Evolutionary conservation across 1,140 invertebrate species (phyloP).

Genomic region (Lerema accius): DNA sequence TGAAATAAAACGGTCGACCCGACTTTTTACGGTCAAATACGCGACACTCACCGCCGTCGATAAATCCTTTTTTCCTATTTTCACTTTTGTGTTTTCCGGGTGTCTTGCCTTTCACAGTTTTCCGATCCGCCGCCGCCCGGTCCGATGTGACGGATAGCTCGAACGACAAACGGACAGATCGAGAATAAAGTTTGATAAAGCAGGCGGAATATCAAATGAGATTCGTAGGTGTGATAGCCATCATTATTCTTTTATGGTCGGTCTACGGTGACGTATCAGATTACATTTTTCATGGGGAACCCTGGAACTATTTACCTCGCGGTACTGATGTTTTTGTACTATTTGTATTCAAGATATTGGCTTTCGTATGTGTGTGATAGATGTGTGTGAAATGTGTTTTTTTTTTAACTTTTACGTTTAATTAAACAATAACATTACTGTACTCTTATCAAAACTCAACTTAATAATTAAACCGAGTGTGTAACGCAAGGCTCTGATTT

Average conservation of each 20-base stretch:
- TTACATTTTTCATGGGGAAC: constrained; percentile 68
- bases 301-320: constrained; percentile 58
- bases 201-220: constrained; percentile 61
- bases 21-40: constrained; percentile 29
- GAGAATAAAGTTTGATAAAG: constrained; percentile 64
- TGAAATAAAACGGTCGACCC: constrained; percentile 30
- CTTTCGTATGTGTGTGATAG: no score
- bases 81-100: constrained; percentile 33
- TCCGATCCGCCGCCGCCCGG: constrained; percentile 39
- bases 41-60: constrained; percentile 20
- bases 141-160: constrained; percentile 27
- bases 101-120: constrained; percentile 44
- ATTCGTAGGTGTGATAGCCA: constrained; percentile 48
- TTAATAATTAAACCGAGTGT: no score
- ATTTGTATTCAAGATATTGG: no score
- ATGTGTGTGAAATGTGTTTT: no score
- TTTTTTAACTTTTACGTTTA: no score
- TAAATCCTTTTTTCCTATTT: constrained; percentile 39
- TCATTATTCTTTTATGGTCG: constrained; percentile 58
- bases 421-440: no score
- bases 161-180: constrained; percentile 59
- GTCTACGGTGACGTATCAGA: constrained; percentile 58
- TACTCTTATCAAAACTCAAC: no score
- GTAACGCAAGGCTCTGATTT: no score
- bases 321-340: background rate